These are phyloP conservation scores for Zosterops japonicus DNA, from an alignment of 2,113 vertebrate species.

Conservation along the genomic window DNA sequence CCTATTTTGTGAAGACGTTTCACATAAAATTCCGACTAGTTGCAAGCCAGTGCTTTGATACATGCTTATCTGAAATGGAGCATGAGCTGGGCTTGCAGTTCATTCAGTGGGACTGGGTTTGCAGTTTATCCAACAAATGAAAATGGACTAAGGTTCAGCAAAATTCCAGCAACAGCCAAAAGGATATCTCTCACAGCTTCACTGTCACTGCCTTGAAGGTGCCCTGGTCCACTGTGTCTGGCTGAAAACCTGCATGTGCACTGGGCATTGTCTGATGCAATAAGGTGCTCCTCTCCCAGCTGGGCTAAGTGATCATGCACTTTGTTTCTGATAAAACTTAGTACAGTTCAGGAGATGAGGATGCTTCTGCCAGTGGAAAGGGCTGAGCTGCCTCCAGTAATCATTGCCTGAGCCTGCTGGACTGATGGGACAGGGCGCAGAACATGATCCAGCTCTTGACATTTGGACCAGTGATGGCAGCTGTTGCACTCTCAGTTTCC, in stretches of 20 bases:
- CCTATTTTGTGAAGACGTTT: background rate
- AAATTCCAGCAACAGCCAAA: background rate
- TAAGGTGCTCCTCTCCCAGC: background rate
- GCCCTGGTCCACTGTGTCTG: background rate
- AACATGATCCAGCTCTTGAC: background rate
- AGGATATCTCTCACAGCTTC: background rate
- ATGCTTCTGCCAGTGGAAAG: background rate
- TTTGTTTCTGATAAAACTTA: background rate
- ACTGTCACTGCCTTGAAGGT: background rate
- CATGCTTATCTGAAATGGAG: background rate
- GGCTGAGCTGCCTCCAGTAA: background rate
- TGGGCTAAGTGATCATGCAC: accelerated
- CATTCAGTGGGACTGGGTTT: background rate
- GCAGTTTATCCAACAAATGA: background rate
- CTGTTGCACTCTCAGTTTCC: background rate
- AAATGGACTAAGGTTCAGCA: background rate
- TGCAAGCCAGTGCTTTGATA: background rate
- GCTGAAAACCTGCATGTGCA: background rate
- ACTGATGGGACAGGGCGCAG: background rate
- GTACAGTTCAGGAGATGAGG: background rate
- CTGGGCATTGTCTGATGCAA: accelerated
- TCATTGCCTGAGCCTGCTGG: background rate
- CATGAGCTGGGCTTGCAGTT: background rate
- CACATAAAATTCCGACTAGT: background rate
- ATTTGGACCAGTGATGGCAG: background rate